Conservation (phyloP, 2,888 invertebrate species). For the Drosophila algonquin region DNA sequence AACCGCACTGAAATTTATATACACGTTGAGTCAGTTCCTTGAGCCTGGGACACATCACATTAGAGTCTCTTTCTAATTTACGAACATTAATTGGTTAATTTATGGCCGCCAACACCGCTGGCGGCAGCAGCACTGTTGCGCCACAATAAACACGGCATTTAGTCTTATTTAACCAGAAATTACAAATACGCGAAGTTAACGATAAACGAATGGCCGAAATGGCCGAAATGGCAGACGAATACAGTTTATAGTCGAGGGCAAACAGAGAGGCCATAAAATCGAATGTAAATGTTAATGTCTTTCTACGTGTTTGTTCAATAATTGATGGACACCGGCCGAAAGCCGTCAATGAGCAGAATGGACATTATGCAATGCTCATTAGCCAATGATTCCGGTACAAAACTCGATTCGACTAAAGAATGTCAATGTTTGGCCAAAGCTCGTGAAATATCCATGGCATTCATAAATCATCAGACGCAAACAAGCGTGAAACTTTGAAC, state of each 20-base stretch:
- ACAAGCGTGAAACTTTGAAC: not conserved
- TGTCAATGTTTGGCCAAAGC: conserved; percentile 22
- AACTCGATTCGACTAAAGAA: conserved; percentile 5
- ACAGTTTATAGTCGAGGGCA: conserved; percentile 28
- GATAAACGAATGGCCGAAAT: not conserved
- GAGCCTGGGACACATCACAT: conserved; percentile 13
- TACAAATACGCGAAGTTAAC: not conserved
- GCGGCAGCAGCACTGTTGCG: conserved; percentile 14
- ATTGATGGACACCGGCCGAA: conserved; percentile 23
- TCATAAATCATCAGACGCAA: not conserved
- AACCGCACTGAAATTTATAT: conserved; percentile 19
- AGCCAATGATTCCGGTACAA: conserved; percentile 8
- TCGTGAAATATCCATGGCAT: not conserved
- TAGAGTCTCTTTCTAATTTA: conserved; percentile 40
- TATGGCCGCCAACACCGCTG: conserved; percentile 39
- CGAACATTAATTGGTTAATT: conserved; percentile 57
- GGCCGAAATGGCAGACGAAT: conserved; percentile 35
- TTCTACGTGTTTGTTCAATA: conserved; percentile 26
- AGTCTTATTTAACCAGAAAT: conserved; percentile 45
- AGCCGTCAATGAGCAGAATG: conserved; percentile 1
- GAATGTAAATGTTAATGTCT: conserved; percentile 27
- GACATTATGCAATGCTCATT: conserved; percentile 20
- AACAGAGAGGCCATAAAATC: conserved; percentile 34
- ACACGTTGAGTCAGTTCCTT: conserved; percentile 6
- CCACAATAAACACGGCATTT: conserved; percentile 50